Base-by-base conservation (phyloP, 2,797 vertebrate species). In the Phrynocephalus guinanensis region DNA sequence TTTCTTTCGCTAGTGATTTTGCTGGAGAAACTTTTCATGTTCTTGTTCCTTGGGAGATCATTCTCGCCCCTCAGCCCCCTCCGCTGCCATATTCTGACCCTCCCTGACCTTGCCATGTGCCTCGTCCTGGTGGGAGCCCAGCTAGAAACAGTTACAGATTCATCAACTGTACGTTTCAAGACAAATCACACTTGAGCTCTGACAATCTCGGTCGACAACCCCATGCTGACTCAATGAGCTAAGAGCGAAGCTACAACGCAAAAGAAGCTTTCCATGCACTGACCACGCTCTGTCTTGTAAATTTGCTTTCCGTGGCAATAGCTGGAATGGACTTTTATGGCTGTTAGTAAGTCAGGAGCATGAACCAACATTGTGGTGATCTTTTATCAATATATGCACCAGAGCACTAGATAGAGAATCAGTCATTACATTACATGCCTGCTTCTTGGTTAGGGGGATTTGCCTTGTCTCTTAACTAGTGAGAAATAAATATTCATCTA, bases 291-390 rank as follows among this genome's bases (percentile, higher is more conserved):
- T 89, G 92, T 93, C 92, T 94, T 91, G 92, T 93, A 95, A 90
- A 93, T 95, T 92, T 92, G 90, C 93, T 92, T 93, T 91, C 91
- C 92, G 88, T 90, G 91, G 91, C 89, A 66, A 92, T 95, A 93
- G 67, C 66, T 89, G 93, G 94, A 94, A 95, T 95, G 93, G 94
- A 93, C 92, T 95, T 93, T 93, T 92, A 93, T 94, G 91, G 91
- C 92, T 94, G 91, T 89, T 93, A 92, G 93, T 94, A 91, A 94
- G 91, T 93, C 91, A 92, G 94, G 93, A 95, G 91, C 93, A 92
- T 93, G 92, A 92, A 92, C 93, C 90, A 92, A 91, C 92, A 91
- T 90, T 87, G 91, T 92, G 93, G 90, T 87, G 91, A 90, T 91
- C 93, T 91, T 93, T 92, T 88, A 92, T 90, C 91, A 94, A 91